Evolutionary conservation across 2,113 vertebrate genomes (phyloP), one percentile per base, ranked within the genome.

Genomic region (Charina bottae): DNA sequence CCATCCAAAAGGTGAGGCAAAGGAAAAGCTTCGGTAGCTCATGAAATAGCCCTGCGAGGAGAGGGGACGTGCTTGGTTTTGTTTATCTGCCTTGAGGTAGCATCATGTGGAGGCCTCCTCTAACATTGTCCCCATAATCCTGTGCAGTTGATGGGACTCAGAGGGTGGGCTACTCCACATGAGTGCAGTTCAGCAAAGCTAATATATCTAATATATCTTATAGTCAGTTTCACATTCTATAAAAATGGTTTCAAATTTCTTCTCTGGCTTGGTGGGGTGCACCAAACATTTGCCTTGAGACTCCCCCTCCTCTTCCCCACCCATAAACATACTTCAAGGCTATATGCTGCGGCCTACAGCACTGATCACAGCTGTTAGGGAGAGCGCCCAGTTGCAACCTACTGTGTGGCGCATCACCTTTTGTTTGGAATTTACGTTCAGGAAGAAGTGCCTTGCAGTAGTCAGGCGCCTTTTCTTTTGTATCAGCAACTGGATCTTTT

Each of bases 1-100:
- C 2, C 58, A 78, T 58, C 88, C 21, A 1, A 92, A 95, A 94
- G 94, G 95, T 96, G 84, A 93, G 24, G 6, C 19, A 62, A 7
- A 37, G 62, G 0, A 10, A 92, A 6, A 78, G 92, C n/a, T 64
- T 58, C 28, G 23, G 9, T 1, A 49, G 23, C 37, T 85, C 46
- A 37, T 90, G 28, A 94, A 23, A 59, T 26, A 13, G 19, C 6
- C 46, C 33, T 42, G 3, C 56, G 2, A 15, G 4, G 28, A 24
- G 62, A 60, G 11, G 13, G 53, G 54, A 8, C 15, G 10, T 15
- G 46, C 8, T 28, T 85, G 37, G 24, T 53, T 53, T 53, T 37
- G 2, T 78, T 37, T 78, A 78, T 78, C 19, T 42, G 17, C 17
- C 19, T 78, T 21, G 33, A 42, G 1, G 17, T 42, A 78, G 19